Percentiles rank a stretch among this genome's conserved stretches.
Evolutionary conservation across 2,113 vertebrate genomes (phyloP).

Genomic region (Bos javanicus): DNA sequence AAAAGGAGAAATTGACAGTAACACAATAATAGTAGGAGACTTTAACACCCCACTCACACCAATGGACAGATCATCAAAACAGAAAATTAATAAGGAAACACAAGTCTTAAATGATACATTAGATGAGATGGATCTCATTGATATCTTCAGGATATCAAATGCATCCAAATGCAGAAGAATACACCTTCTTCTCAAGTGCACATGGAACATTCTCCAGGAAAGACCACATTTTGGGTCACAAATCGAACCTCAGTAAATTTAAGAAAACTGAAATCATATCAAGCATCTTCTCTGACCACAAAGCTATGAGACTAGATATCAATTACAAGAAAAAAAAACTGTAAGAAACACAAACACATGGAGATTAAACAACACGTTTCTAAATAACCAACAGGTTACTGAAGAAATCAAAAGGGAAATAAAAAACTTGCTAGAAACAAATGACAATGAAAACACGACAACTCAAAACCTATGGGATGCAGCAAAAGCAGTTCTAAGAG

Average conservation of each 20-base stretch:
- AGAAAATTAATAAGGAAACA: background rate
- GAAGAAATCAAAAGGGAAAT: background rate
- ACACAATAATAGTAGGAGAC: background rate
- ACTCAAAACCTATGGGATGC: background rate
- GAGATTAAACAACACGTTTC: background rate
- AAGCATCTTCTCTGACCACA: background rate
- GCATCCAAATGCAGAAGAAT: background rate
- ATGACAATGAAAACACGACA: background rate
- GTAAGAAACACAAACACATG: background rate
- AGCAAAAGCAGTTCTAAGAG: background rate
- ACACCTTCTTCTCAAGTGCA: background rate
- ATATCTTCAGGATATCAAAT: background rate
- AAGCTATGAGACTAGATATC: background rate
- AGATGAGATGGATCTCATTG: background rate
- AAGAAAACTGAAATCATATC: background rate
- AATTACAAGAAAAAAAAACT: background rate
- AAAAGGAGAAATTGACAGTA: background rate
- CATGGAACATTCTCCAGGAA: background rate
- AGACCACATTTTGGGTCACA: background rate
- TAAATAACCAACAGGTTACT: background rate
- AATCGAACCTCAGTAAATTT: background rate
- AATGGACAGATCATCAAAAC: background rate
- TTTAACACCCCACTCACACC: background rate
- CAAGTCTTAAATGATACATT: background rate
- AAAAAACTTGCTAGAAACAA: background rate